A percentile compares a stretch with the other conserved stretches of the same genome.
These are phyloP conservation scores for Drosophila fungiperda DNA, from an alignment of 2,888 invertebrate species.

Conservation along the genomic window DNA sequence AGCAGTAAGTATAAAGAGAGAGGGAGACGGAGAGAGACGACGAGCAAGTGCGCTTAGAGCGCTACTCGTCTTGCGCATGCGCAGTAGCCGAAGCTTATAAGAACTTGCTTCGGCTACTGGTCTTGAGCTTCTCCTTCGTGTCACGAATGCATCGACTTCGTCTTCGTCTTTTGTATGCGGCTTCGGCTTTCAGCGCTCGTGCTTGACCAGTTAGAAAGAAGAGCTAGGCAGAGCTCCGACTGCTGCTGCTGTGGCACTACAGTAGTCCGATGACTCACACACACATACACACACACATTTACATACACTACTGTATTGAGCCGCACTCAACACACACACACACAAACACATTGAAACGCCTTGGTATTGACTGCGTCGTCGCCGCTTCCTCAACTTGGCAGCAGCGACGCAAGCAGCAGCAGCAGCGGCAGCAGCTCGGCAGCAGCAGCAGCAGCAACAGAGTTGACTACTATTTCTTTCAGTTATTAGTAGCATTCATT, in stretches of 20 bases:
- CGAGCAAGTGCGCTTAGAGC: slow-evolving; percentile 32
- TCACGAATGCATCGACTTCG: slow-evolving; percentile 52
- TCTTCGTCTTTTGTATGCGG: slow-evolving; percentile 30
- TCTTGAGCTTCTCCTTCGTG: slow-evolving; percentile 84
- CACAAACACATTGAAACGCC: slow-evolving; percentile 49
- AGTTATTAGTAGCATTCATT: slow-evolving; percentile 80
- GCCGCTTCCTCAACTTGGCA: slow-evolving; percentile 75
- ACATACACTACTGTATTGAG: slow-evolving; percentile 61
- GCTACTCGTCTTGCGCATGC: slow-evolving; percentile 80
- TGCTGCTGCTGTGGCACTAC: slow-evolving; percentile 50
- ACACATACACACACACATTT: slow-evolving; percentile 35
- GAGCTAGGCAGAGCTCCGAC: slow-evolving; percentile 57
- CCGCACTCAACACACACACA: slow-evolving; percentile 54
- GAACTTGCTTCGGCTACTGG: slow-evolving; percentile 84
- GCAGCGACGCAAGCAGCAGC: slow-evolving; percentile 68
- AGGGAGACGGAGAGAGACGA: slow-evolving; percentile 22
- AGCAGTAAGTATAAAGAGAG: slow-evolving; percentile 23
- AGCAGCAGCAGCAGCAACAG: slow-evolving; percentile 56
- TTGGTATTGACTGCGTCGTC: slow-evolving; percentile 63
- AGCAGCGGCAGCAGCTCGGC: slow-evolving; percentile 40
- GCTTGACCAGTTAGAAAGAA: slow-evolving; percentile 71
- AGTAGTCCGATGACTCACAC: slow-evolving; percentile 72
- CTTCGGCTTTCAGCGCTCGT: slow-evolving; percentile 40
- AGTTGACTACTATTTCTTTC: slow-evolving; percentile 79
- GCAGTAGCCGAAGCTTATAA: slow-evolving; percentile 73